Conservation (phyloP, 2,888 invertebrate species). For the Pseudanteris insignis region DNA sequence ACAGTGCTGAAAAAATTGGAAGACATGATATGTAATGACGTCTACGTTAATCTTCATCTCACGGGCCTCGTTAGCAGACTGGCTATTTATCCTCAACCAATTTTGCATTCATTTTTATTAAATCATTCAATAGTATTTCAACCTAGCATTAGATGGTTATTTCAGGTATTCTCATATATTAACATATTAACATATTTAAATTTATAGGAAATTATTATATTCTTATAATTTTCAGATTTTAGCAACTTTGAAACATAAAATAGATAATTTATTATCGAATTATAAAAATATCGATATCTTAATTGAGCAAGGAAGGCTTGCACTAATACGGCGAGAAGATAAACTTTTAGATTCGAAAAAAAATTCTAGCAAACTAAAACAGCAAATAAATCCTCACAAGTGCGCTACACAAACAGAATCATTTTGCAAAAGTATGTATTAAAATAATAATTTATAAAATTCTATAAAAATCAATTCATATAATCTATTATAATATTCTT, state of each 20-base stretch:
- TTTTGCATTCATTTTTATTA: constrained; percentile 86
- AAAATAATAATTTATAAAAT: too few species aligned
- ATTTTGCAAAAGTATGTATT: constrained; percentile 65
- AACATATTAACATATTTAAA: too few species aligned
- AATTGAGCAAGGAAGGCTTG: constrained; percentile 81
- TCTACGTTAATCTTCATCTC: constrained; percentile 86
- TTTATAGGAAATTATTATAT: too few species aligned
- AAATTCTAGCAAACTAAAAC: constrained; percentile 68
- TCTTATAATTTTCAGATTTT: constrained; percentile 76
- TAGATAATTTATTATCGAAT: constrained; percentile 79
- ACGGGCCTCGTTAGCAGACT: constrained; percentile 88
- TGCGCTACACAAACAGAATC: constrained; percentile 56
- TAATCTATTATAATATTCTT: too few species aligned
- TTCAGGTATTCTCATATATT: constrained; percentile 82
- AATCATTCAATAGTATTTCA: constrained; percentile 87
- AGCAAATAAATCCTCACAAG: constrained; percentile 50
- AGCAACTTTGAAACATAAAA: constrained; percentile 82
- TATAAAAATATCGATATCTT: constrained; percentile 72
- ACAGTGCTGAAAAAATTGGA: constrained; percentile 83
- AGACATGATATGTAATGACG: constrained; percentile 82
- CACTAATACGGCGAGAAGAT: constrained; percentile 82
- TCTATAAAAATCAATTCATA: too few species aligned
- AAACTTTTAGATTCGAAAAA: constrained; percentile 76
- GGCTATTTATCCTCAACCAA: constrained; percentile 87
- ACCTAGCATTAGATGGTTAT: constrained; percentile 89